phyloP scores from a whole-genome alignment of 2,797 vertebrate species.

The Mormyrops attenuatus region DNA sequence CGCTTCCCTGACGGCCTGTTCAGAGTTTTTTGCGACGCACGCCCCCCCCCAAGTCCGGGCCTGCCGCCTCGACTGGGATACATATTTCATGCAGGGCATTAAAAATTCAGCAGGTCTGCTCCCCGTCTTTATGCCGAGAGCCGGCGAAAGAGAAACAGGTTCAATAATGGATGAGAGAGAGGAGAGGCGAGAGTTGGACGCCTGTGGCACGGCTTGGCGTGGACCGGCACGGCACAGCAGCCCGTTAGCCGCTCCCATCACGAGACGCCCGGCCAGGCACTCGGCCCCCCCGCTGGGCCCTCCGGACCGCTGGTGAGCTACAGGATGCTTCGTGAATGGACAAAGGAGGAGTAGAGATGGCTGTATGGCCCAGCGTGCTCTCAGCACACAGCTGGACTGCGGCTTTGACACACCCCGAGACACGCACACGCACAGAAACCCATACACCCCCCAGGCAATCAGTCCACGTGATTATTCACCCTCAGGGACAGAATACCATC shows the following conservation, averaged over 20 bases:
- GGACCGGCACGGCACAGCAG: too few relatives aligned
- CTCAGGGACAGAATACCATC: not conserved
- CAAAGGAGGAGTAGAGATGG: not conserved
- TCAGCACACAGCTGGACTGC: not conserved
- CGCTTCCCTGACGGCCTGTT: not conserved
- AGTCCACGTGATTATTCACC: not conserved
- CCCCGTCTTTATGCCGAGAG: constrained; percentile 64
- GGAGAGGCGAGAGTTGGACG: constrained; percentile 31
- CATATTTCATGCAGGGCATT: constrained; percentile 63
- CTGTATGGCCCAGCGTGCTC: not conserved
- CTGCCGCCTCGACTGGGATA: constrained; percentile 48
- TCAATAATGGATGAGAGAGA: constrained; percentile 73
- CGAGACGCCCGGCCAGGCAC: not conserved
- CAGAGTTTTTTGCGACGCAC: not conserved
- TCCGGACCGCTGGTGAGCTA: not conserved
- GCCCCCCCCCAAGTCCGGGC: not conserved
- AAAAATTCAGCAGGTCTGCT: constrained; percentile 66
- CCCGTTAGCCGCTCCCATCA: not conserved
- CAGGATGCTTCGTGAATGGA: not conserved
- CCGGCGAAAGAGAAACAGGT: constrained; percentile 63
- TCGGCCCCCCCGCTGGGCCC: not conserved
- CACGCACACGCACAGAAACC: not conserved
- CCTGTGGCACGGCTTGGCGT: not conserved
- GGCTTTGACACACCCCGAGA: not conserved
- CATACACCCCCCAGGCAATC: not conserved